A percentile compares a stretch with the other conserved stretches of the same genome.
These are phyloP conservation scores for Coregonus sp. DNA, from an alignment of 2,797 vertebrate genomes.

Conservation along the genomic window DNA sequence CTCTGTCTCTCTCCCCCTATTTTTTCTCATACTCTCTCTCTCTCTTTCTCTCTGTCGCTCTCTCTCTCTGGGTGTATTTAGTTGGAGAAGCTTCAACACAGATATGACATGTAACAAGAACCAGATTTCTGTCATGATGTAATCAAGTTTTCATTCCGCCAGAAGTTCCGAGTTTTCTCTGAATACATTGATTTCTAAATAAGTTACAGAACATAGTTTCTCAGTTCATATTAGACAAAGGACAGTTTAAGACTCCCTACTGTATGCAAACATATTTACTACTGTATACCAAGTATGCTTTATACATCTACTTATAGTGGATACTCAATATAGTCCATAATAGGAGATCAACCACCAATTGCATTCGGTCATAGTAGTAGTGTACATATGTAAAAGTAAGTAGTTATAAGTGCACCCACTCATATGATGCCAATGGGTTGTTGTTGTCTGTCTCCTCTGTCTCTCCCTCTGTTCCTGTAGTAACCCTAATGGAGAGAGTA, in stretches of 20 bases:
- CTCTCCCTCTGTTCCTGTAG: background rate
- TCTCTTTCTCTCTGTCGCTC: background rate
- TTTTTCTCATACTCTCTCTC: no score
- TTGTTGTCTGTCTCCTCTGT: background rate
- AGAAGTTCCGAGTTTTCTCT: background rate
- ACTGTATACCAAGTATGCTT: background rate
- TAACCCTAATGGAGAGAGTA: background rate
- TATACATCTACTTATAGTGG: background rate
- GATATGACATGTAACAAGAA: background rate
- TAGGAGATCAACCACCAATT: no score
- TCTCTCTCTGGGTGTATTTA: background rate
- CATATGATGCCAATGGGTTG: background rate
- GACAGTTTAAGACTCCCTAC: background rate
- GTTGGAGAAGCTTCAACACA: background rate
- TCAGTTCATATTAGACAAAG: background rate
- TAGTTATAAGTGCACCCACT: background rate
- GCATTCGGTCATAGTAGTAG: no score
- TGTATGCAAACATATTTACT: background rate
- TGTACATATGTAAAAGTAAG: background rate
- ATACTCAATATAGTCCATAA: background rate
- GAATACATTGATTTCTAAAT: background rate
- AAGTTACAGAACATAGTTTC: background rate
- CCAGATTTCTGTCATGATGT: constrained; percentile 9
- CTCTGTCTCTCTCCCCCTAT: no score
- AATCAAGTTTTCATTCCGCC: background rate